Conservation (phyloP, 37 sponge, comb jelly and placozoan genomes). For the Ianthella basta region DNA sequence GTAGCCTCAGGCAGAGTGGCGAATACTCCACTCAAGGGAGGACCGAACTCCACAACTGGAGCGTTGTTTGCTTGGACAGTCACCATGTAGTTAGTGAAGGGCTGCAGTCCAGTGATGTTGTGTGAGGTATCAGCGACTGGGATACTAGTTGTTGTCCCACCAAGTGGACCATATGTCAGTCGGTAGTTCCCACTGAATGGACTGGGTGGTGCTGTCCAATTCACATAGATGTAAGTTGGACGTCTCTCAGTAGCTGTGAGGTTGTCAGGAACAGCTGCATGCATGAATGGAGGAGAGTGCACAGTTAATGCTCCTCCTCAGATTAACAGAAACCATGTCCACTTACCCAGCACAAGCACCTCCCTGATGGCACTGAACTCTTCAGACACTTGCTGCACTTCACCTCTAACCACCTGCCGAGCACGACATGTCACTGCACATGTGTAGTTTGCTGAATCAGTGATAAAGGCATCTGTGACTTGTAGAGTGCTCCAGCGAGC, state of each 20-base stretch:
- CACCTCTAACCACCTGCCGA: too few species aligned
- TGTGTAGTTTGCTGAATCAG: too few species aligned
- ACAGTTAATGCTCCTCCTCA: too few species aligned
- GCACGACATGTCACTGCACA: too few species aligned
- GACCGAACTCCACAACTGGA: background rate
- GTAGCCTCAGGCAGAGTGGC: too few species aligned
- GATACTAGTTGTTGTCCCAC: background rate
- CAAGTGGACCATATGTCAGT: background rate
- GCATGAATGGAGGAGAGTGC: background rate
- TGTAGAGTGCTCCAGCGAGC: too few species aligned
- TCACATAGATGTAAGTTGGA: background rate
- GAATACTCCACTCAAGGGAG: background rate
- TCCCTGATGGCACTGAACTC: too few species aligned
- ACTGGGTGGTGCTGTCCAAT: conserved; percentile 7
- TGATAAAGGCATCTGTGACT: too few species aligned
- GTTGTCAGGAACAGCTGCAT: conserved; percentile 1
- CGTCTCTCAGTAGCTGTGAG: background rate
- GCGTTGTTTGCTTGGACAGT: background rate
- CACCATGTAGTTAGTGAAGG: background rate
- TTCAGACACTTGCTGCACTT: too few species aligned
- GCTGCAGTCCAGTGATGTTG: conserved; percentile 15
- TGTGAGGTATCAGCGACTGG: background rate
- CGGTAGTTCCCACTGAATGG: conserved; percentile 17
- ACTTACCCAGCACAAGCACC: too few species aligned
- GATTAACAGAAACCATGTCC: too few species aligned